Evolutionary conservation across 2,888 invertebrate genomes (phyloP).

Genomic region (Buathra laborator): DNA sequence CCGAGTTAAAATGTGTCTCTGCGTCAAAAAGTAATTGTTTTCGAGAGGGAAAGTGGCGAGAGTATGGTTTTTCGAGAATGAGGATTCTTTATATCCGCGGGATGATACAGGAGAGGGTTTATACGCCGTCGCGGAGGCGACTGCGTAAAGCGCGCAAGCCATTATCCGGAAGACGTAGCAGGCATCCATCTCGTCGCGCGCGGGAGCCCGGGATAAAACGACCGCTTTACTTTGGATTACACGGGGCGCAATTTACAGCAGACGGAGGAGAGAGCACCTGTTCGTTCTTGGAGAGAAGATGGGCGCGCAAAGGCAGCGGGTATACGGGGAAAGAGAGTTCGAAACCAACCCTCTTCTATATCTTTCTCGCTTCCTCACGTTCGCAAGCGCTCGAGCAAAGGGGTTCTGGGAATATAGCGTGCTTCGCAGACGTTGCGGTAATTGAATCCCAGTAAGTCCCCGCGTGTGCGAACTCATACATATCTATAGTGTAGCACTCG

Average conservation of each 20-base stretch:
- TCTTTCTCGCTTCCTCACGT: constrained; percentile 59
- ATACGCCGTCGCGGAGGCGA: constrained; percentile 69
- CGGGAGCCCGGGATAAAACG: constrained; percentile 81
- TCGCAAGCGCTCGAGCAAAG: constrained; percentile 2
- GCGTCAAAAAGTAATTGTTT: constrained; percentile 67
- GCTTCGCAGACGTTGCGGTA: constrained; percentile 85
- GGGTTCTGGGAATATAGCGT: constrained; percentile 82
- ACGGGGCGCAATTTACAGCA: constrained; percentile 84
- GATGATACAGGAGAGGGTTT: constrained; percentile 60
- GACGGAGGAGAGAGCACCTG: constrained; percentile 77
- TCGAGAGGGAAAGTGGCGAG: constrained; percentile 11
- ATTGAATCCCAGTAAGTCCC: constrained; percentile 84
- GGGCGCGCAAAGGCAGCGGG: constrained; percentile 39
- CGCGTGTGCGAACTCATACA: constrained; percentile 46
- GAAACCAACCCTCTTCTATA: constrained; percentile 65
- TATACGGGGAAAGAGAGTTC: constrained; percentile 66
- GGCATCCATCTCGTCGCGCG: constrained; percentile 83
- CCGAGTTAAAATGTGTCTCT: constrained; percentile 3
- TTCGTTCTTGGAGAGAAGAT: constrained; percentile 67
- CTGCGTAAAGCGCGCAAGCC: constrained; percentile 76
- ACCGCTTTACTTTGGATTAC: constrained; percentile 85
- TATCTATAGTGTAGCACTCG: constrained; percentile 24
- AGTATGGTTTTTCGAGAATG: background rate
- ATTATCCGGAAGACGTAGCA: constrained; percentile 83
- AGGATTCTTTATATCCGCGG: constrained; percentile 66